These are phyloP conservation scores for Pectinophora gossypiella DNA, from an alignment of 1,140 invertebrate species.

Conservation along the genomic window DNA sequence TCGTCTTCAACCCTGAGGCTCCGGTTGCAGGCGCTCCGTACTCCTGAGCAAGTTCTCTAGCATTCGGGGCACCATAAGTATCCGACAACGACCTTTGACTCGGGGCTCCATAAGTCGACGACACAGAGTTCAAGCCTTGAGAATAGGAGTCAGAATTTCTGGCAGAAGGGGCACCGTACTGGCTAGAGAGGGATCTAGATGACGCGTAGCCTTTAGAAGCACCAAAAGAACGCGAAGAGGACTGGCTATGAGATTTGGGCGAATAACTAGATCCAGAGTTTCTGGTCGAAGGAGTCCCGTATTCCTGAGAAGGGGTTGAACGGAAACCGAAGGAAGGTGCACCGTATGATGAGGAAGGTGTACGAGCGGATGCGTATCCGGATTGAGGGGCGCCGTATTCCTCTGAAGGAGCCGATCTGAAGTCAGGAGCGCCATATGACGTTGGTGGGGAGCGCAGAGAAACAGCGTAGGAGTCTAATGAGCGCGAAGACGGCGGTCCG, in stretches of 20 bases:
- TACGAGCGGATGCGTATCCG: constrained; percentile 4
- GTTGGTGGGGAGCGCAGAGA: constrained; percentile 17
- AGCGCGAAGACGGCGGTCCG: background rate
- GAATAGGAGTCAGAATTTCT: constrained; percentile 36
- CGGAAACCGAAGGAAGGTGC: constrained; percentile 14
- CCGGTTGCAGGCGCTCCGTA: constrained; percentile 24
- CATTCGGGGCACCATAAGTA: constrained; percentile 40
- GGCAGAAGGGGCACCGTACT: constrained; percentile 34
- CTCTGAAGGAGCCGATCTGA: constrained; percentile 19
- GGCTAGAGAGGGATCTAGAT: constrained; percentile 25
- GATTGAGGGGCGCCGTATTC: background rate
- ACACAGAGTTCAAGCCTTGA: constrained; percentile 25
- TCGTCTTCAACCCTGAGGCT: constrained; percentile 29
- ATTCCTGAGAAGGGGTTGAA: constrained; percentile 25
- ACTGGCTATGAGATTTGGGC: no score
- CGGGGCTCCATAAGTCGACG: constrained; percentile 27
- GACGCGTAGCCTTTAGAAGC: constrained; percentile 7
- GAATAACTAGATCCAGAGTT: background rate
- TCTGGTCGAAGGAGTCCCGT: constrained; percentile 12
- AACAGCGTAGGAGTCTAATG: constrained; percentile 13
- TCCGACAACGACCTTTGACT: constrained; percentile 31
- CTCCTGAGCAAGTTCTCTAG: constrained; percentile 22
- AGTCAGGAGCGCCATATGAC: constrained; percentile 14
- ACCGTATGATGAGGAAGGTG: constrained; percentile 22
- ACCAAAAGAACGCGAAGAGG: constrained; percentile 21